A percentile compares a stretch with the other conserved stretches of the same genome.
These are phyloP conservation scores for Hybognathus amarus DNA, from an alignment of 2,797 vertebrate genomes.

Conservation along the genomic window DNA sequence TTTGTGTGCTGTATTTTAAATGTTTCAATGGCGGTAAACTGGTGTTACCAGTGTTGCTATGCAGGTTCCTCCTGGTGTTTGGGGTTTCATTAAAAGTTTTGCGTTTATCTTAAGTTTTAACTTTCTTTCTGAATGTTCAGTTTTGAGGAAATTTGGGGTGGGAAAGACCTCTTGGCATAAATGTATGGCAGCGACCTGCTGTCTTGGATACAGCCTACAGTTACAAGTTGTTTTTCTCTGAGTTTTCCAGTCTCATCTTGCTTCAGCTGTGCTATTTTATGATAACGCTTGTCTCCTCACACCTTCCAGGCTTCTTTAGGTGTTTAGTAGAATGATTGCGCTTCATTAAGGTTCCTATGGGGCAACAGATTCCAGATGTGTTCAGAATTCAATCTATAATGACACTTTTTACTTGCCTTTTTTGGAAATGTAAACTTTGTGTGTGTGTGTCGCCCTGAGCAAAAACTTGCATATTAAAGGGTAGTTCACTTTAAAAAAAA, in stretches of 20 bases:
- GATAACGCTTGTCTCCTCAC: background rate
- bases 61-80: background rate
- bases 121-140: background rate
- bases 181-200: background rate
- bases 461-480: background rate
- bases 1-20: background rate
- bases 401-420: background rate
- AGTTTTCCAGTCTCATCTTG: background rate
- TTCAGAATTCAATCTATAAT: background rate
- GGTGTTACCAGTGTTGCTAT: background rate
- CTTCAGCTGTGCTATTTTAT: background rate
- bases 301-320: background rate
- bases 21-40: background rate
- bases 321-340: background rate
- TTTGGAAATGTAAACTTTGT: background rate
- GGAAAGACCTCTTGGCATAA: background rate
- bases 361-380: background rate
- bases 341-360: background rate
- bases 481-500: no score
- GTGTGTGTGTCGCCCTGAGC: background rate
- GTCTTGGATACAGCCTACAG: background rate
- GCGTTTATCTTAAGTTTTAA: background rate
- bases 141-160: background rate
- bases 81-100: background rate
- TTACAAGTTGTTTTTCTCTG: background rate